Conservation (phyloP, 2,888 invertebrate species). For the Troglohyphantes excavatus region DNA sequence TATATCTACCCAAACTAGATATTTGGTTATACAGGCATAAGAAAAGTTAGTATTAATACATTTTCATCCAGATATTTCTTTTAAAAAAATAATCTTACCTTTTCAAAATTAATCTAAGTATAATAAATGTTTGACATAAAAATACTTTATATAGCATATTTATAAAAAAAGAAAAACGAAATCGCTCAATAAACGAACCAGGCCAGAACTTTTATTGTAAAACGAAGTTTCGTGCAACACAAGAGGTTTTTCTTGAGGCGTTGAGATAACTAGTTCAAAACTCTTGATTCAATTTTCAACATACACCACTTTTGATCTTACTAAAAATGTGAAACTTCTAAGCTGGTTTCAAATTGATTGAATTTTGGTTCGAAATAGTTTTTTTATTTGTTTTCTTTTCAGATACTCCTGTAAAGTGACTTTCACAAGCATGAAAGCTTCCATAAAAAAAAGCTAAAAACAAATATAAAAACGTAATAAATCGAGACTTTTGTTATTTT, state of each 20-base stretch:
- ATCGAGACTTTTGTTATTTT: constrained; percentile 4
- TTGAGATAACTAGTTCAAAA: constrained; percentile 22
- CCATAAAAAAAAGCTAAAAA: constrained; percentile 14
- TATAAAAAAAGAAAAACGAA: too few species aligned
- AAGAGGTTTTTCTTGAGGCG: constrained; percentile 3
- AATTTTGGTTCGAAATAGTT: constrained; percentile 42
- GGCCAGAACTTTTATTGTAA: too few species aligned
- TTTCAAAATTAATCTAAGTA: too few species aligned
- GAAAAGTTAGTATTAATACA: too few species aligned
- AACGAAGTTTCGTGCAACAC: constrained; percentile 4
- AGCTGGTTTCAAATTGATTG: constrained; percentile 67
- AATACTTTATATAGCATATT: too few species aligned
- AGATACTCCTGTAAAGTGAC: constrained; percentile 41
- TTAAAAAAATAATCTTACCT: too few species aligned
- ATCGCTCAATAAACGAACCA: too few species aligned
- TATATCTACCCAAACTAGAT: too few species aligned
- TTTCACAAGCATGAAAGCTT: constrained; percentile 10
- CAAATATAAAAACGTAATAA: neutral
- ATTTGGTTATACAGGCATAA: too few species aligned
- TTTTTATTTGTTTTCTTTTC: constrained; percentile 37
- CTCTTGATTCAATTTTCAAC: constrained; percentile 41
- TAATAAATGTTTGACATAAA: too few species aligned
- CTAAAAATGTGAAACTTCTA: constrained; percentile 13
- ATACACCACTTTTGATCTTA: constrained; percentile 20
- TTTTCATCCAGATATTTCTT: too few species aligned